Conservation (phyloP, 1,140 invertebrate species). For the Papilio glaucus region DNA sequence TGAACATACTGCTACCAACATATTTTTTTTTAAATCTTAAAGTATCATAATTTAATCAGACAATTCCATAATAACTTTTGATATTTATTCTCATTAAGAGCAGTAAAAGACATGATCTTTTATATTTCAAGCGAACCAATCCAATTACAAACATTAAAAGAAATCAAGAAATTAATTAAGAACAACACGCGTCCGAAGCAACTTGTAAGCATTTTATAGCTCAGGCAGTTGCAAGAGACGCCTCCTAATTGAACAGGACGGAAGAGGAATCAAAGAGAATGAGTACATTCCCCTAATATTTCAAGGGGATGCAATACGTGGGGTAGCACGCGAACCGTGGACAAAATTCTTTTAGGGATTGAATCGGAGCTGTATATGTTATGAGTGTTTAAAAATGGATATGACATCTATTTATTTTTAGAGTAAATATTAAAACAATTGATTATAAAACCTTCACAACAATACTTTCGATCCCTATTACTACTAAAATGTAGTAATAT, state of each 20-base stretch:
- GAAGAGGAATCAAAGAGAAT: slow-evolving; percentile 81
- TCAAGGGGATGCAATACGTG: slow-evolving; percentile 61
- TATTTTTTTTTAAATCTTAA: neutral
- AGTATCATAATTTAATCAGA: neutral
- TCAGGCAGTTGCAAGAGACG: slow-evolving; percentile 69
- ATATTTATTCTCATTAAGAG: neutral
- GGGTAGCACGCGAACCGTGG: slow-evolving; percentile 73
- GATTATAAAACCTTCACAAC: too few species aligned
- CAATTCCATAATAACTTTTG: neutral
- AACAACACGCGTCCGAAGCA: slow-evolving; percentile 40
- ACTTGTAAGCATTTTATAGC: slow-evolving; percentile 60
- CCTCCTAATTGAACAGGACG: slow-evolving; percentile 80
- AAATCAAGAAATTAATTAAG: slow-evolving; percentile 35
- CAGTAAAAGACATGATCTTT: slow-evolving; percentile 14
- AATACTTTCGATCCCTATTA: too few species aligned
- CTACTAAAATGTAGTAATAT: too few species aligned
- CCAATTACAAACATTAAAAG: slow-evolving; percentile 32
- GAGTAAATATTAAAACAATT: too few species aligned
- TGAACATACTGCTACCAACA: too few species aligned
- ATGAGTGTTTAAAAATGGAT: slow-evolving; percentile 1
- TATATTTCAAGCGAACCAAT: slow-evolving; percentile 17
- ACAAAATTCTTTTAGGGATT: slow-evolving; percentile 72
- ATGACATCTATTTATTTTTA: neutral
- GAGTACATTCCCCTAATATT: slow-evolving; percentile 76
- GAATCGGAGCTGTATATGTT: slow-evolving; percentile 23